Conservation (phyloP, 2,888 invertebrate genomes). For the Chrysolina oricalcia region DNA sequence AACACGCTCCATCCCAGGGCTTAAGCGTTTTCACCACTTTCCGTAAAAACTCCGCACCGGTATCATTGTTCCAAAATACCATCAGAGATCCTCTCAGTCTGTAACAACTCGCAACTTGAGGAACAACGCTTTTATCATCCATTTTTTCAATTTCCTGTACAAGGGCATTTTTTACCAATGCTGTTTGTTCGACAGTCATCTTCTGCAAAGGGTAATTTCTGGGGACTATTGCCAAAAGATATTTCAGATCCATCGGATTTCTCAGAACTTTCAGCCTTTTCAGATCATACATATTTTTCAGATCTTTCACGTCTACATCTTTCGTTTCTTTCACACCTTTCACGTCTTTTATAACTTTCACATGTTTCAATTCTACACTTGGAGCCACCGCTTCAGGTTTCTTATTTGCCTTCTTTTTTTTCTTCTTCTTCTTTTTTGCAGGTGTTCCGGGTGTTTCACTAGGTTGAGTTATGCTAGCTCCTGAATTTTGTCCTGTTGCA, state of each 20-base stretch:
- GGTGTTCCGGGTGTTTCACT: background rate
- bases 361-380: background rate
- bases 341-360: no score
- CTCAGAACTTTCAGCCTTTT: no score
- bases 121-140: background rate
- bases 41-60: background rate
- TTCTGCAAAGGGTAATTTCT: background rate
- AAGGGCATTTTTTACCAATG: background rate
- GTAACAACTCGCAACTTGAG: background rate
- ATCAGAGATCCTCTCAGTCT: background rate
- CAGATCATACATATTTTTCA: background rate
- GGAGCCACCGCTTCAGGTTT: background rate
- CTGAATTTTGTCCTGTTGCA: background rate
- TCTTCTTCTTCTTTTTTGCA: constrained; percentile 15
- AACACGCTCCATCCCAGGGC: constrained; percentile 9
- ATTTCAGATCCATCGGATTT: background rate
- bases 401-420: background rate
- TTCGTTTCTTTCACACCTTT: background rate
- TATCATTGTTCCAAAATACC: background rate
- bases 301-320: background rate
- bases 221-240: background rate
- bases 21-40: background rate
- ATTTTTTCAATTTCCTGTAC: background rate
- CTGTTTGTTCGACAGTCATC: background rate
- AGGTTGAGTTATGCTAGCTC: background rate